These are phyloP conservation scores for Nixonia krombeini DNA, from an alignment of 1,140 invertebrate genomes.

Conservation along the genomic window DNA sequence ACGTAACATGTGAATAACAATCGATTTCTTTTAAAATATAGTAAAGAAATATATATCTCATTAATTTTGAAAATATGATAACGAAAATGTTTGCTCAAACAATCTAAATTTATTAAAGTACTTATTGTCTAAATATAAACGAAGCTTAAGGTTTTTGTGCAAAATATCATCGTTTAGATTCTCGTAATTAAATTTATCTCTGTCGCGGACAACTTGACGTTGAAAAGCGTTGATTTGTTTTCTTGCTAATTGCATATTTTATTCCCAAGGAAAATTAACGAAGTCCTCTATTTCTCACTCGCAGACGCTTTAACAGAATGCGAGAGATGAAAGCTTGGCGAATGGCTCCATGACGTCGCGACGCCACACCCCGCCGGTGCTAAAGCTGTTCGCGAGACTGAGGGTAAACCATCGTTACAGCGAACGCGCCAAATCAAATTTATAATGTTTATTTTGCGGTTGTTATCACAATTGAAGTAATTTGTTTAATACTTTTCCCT, in stretches of 20 bases:
- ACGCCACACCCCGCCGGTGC: constrained; percentile 46
- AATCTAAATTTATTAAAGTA: neutral
- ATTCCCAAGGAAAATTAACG: constrained; percentile 24
- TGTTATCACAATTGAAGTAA: neutral
- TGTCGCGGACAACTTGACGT: neutral
- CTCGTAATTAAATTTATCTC: neutral
- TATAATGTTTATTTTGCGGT: constrained; percentile 8
- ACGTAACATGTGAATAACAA: too few species aligned
- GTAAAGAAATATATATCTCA: too few species aligned
- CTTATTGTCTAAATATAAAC: neutral
- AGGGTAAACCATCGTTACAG: constrained; percentile 32
- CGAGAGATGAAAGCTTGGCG: constrained; percentile 15
- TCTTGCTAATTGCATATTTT: constrained; percentile 7
- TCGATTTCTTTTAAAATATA: too few species aligned
- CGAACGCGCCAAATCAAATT: constrained; percentile 17
- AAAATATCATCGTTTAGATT: neutral
- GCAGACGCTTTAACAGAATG: constrained; percentile 4
- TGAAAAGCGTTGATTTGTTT: constrained; percentile 4
- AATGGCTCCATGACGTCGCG: constrained; percentile 51
- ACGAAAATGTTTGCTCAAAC: too few species aligned
- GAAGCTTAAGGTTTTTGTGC: neutral
- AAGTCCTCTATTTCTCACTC: constrained; percentile 12
- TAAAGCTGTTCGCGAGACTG: constrained; percentile 12
- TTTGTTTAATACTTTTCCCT: neutral
- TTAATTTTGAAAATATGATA: too few species aligned